A percentile compares a stretch with the other conserved stretches of the same genome.
These are phyloP conservation scores for Tetheella fluctuosa DNA, from an alignment of 2,888 invertebrate species.

Conservation along the genomic window DNA sequence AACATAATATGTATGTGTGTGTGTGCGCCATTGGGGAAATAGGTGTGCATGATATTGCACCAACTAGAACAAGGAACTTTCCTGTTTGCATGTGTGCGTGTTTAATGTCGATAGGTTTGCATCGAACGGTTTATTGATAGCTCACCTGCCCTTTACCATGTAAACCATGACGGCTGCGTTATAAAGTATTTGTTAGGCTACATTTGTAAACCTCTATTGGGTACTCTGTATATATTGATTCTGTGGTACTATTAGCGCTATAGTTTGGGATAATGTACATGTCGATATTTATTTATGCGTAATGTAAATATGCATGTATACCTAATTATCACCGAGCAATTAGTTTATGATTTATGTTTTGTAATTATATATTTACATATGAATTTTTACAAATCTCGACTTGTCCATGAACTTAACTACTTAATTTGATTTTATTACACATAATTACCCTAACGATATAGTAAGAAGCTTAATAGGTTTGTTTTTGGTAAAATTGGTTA, in stretches of 20 bases:
- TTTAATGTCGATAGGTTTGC: constrained; percentile 32
- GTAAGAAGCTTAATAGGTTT: too few relatives aligned
- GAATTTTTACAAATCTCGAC: too few relatives aligned
- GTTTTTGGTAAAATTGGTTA: too few relatives aligned
- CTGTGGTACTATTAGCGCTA: background rate
- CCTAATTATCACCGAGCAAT: too few relatives aligned
- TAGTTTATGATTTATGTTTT: too few relatives aligned
- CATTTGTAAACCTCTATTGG: background rate
- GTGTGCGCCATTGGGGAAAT: constrained; percentile 14
- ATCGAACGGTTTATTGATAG: constrained; percentile 50
- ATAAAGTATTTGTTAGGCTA: background rate
- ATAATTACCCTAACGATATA: too few relatives aligned
- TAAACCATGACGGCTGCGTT: background rate
- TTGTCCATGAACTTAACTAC: too few relatives aligned
- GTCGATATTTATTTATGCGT: background rate
- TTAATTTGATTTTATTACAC: too few relatives aligned
- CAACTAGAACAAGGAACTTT: background rate
- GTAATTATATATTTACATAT: too few relatives aligned
- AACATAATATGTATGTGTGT: constrained; percentile 20
- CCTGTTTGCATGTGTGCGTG: constrained; percentile 14
- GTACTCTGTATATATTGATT: constrained; percentile 2
- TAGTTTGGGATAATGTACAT: background rate
- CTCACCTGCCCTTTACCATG: constrained; percentile 33
- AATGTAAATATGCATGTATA: too few relatives aligned
- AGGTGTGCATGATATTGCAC: constrained; percentile 16